Evolutionary conservation across 1,140 invertebrate genomes (phyloP), one percentile per base, ranked within the genome.

Genomic region (Meloidogyne exigua): DNA sequence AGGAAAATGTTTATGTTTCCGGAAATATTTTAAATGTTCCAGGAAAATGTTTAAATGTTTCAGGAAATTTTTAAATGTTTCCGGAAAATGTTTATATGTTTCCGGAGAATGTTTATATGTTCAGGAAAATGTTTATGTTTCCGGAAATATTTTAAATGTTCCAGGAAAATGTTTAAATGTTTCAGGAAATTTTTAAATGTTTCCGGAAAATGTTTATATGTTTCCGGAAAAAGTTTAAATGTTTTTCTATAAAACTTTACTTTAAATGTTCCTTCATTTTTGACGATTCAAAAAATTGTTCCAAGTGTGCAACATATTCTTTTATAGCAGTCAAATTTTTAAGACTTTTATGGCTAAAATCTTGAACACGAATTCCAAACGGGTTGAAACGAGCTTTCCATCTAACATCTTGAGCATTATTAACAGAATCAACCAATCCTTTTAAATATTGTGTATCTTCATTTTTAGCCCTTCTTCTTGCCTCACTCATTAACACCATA

Each of bases 241-340:
- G 36, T 39, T 39, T 39, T 39, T 32, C 28, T 7, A 7, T 10
- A 32, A 44, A 39, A 72, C 15, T 72, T 75, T 68, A 83, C 81
- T 44, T 68, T 68, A 84, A 65, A 71, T 84, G 82, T 36, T 68
- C 71, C 42, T 76, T 57, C 80, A 84, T 84, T 65, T 64, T 64
- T 23, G 76, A 36, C 5, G 82, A 82, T 12, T 70, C 44, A 36
- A 82, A 82, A 39, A 82, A 81, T 7, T 39, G 36, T 26, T 82
- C 79, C 18, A 82, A 57, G 26, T 73, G 68, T 1, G 42, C 74
- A 64, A 82, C 63, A 75, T 82, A 84, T 75, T 82, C 82, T 64
- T 84, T 83, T 23, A 82, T 70, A 7, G 81, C 81, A 3, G 81
- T 82, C 2, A 81, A 13, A 64, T 82, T 82, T 32, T 79, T 81